Evolutionary conservation across 1,140 invertebrate genomes (phyloP), one percentile per base, ranked within the genome.

Genomic region (Halesus radiatus): DNA sequence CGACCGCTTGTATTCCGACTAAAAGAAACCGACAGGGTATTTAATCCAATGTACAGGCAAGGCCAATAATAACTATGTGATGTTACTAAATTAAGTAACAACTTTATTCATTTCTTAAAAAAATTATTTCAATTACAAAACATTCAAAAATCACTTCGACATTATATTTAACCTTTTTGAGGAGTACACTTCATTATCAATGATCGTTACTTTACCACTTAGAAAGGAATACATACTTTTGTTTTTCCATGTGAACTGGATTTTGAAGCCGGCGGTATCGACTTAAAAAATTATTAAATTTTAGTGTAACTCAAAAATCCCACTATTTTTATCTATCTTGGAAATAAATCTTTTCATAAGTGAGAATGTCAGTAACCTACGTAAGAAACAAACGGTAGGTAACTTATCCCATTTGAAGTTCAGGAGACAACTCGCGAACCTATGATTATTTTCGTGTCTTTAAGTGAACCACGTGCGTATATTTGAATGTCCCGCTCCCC

Each of bases 21-120:
- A 79, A 78, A 83, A 80, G 72, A 83, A 83, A 83, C 82, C 78
- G 82, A 83, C 82, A 83, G 82, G 82, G 82, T 83, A 83, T 81
- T 83, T 81, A 80, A 83, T 80, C 82, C 82, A 83, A 72, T 79
- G 62, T 83, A 80, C 82, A 80, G 82, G 82, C 82, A 73, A 81
- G 82, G 82, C 82, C 82, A 79, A 79, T 81, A 77, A 80, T 78
- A 62, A 81, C 76, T 79, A 76, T 83, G 82, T 83, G 77, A 81
- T 81, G 74, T 76, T 58, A 77, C 74, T 32, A 26, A 58, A 75
- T 80, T 68, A 80, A 54, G 58, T 76, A 72, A 72, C 68, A 22
- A 53, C 37, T 45, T 45, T 29, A 70, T 78, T 77, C n/a, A 78
- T 68, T 78, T 70, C 15, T 66, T 77, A 62, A 66, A 75, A 23